Conservation (phyloP, 2,797 vertebrate genomes). For the Melanotaenia pygmaea region DNA sequence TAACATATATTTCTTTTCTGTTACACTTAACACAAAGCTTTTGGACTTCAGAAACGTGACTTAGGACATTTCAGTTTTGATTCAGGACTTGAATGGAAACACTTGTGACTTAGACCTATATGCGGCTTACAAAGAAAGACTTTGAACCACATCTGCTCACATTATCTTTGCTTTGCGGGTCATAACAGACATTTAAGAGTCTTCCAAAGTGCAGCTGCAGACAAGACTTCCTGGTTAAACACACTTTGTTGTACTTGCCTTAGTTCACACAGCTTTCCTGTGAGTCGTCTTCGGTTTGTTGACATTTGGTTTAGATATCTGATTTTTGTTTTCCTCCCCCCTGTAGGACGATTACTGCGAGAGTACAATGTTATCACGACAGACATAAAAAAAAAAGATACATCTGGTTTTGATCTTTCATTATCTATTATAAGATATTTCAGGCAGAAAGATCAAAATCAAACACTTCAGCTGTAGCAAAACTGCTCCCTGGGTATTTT, state of each 20-base stretch:
- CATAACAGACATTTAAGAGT: slow-evolving; percentile 2
- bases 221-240: slow-evolving; percentile 25
- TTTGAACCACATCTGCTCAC: slow-evolving; percentile 5
- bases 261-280: neutral
- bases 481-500: slow-evolving; percentile 28
- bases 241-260: neutral
- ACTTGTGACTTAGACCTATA: neutral
- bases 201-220: slow-evolving; percentile 6
- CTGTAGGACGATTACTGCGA: neutral
- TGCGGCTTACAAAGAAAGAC: neutral
- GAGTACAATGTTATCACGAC: neutral
- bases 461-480: slow-evolving; percentile 26
- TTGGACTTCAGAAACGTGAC: neutral
- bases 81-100: neutral
- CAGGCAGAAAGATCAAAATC: slow-evolving; percentile 31
- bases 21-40: too few relatives aligned
- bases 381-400: neutral
- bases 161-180: slow-evolving; percentile 12
- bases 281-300: neutral
- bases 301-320: neutral
- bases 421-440: slow-evolving; percentile 13
- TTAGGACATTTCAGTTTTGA: neutral
- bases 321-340: neutral
- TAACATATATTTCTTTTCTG: too few relatives aligned
- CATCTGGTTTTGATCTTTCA: neutral